Percentiles rank a stretch among this genome's conserved stretches.
Conservation (phyloP, 2,113 vertebrate species). For the Fukomys damarensis region DNA sequence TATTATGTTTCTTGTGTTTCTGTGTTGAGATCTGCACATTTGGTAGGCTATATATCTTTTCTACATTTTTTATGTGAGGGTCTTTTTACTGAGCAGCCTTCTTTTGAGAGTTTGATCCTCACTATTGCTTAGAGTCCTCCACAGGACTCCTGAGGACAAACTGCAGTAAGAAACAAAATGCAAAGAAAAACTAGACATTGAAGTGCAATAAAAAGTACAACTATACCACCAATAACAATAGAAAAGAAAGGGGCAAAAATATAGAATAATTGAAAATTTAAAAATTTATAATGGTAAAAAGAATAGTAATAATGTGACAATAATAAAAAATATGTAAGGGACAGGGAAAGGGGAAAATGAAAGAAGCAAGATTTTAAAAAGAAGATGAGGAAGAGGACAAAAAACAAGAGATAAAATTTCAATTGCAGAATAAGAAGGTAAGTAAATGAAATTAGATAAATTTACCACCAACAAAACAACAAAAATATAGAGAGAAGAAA, state of each 20-base stretch:
- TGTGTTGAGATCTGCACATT: background rate
- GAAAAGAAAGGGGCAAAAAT: background rate
- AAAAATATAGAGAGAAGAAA: background rate
- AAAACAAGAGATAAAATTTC: background rate
- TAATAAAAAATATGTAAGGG: background rate
- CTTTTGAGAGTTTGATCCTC: background rate
- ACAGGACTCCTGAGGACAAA: background rate
- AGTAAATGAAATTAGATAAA: background rate
- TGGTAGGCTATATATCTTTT: background rate
- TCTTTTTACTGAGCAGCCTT: background rate
- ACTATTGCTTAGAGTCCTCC: background rate
- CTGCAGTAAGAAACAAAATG: background rate
- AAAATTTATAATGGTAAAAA: background rate
- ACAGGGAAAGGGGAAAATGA: background rate
- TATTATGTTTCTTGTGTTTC: no score
- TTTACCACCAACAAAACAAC: background rate
- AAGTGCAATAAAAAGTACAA: background rate
- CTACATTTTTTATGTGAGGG: background rate
- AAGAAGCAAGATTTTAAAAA: background rate
- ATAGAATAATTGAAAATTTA: background rate
- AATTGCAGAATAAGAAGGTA: background rate
- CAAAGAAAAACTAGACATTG: background rate
- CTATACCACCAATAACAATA: background rate
- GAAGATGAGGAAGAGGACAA: background rate
- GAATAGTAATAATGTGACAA: background rate